Conservation (phyloP, 2,113 vertebrate species). For the Mesocricetus auratus region DNA sequence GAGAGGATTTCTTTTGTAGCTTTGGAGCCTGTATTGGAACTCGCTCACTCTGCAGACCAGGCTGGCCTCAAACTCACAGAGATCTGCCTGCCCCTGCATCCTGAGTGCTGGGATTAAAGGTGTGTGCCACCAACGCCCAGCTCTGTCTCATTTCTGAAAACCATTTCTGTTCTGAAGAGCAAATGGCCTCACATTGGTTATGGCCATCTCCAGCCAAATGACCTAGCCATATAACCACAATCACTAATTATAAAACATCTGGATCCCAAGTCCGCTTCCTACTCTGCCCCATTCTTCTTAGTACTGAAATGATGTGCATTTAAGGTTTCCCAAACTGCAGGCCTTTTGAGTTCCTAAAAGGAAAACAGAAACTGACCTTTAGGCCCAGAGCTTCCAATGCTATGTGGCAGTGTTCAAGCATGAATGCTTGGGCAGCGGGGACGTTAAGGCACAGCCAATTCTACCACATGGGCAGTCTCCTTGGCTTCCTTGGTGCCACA, state of each 20-base stretch:
- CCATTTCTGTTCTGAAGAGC: neutral
- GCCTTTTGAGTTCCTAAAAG: neutral
- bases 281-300: neutral
- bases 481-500: neutral
- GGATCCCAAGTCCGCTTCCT: neutral
- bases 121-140: too few species aligned
- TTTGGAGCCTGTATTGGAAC: too few species aligned
- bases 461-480: neutral
- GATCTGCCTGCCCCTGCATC: too few species aligned
- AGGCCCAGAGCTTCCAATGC: neutral
- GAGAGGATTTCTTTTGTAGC: too few species aligned
- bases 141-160: neutral
- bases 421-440: neutral
- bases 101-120: too few species aligned
- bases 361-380: neutral
- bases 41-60: too few species aligned
- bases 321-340: neutral
- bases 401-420: too few species aligned
- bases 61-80: too few species aligned
- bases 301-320: neutral
- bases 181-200: too few species aligned
- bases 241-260: neutral
- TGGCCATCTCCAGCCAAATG: too few species aligned
- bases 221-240: neutral
- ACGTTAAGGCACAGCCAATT: neutral